These are phyloP conservation scores for Burhinus bistriatus DNA, from an alignment of 2,113 vertebrate species.

Conservation along the genomic window DNA sequence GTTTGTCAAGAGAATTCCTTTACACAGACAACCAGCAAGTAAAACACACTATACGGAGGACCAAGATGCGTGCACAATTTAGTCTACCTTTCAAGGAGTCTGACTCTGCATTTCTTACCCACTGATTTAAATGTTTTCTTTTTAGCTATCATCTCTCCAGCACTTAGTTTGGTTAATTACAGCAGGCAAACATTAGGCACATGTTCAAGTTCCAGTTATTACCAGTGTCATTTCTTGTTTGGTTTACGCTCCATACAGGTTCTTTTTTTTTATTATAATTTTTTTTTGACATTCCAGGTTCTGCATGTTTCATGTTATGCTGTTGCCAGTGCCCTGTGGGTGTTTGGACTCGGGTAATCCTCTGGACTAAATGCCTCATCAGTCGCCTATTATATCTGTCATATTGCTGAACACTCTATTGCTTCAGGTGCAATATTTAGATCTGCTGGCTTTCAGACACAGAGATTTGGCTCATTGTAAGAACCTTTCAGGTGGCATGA, in stretches of 20 bases:
- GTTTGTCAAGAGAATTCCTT: slow-evolving; percentile 4
- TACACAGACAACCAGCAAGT: background rate
- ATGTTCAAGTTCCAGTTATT: background rate
- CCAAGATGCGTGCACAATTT: background rate
- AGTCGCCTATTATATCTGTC: background rate
- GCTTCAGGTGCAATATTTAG: background rate
- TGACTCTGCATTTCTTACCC: background rate
- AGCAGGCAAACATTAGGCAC: background rate
- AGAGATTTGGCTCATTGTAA: background rate
- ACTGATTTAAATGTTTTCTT: background rate
- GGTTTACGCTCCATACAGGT: background rate
- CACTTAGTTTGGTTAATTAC: background rate
- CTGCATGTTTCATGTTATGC: background rate
- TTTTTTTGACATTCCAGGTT: background rate
- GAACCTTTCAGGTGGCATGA: background rate
- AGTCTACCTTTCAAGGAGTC: background rate
- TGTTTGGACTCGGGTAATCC: background rate
- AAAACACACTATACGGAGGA: background rate
- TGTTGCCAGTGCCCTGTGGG: background rate
- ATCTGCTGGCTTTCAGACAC: background rate
- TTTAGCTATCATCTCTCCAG: background rate
- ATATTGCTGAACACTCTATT: background rate
- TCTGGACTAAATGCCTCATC: background rate
- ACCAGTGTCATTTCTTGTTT: background rate
- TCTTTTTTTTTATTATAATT: background rate